A percentile compares a stretch with the other conserved stretches of the same genome.
Evolutionary conservation across 2,113 vertebrate species (phyloP).

Genomic region (Erpornis zantholeuca): DNA sequence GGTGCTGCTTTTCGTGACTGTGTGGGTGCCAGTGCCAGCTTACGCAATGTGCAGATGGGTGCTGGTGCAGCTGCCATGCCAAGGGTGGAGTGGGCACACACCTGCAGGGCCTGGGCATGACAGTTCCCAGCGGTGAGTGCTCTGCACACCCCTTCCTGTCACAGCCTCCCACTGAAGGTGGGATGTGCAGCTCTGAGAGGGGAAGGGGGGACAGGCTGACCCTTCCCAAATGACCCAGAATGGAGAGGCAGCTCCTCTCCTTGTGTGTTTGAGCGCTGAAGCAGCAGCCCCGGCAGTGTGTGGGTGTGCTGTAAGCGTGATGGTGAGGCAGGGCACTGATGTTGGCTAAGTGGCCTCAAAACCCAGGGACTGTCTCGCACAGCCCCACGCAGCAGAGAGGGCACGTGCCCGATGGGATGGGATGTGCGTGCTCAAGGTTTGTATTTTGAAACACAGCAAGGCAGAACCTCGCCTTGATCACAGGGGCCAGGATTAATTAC

Average conservation of each 20-base stretch:
- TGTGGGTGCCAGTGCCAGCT: neutral
- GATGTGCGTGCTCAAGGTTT: neutral
- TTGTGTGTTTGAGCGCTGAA: fast-evolving
- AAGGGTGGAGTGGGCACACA: neutral
- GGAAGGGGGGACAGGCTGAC: too few relatives aligned
- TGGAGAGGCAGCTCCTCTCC: fast-evolving
- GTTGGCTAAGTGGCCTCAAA: neutral
- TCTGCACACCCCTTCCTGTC: neutral
- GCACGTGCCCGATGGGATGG: fast-evolving
- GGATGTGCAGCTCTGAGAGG: neutral
- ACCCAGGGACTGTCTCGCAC: neutral
- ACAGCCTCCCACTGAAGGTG: neutral
- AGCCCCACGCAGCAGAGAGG: fast-evolving
- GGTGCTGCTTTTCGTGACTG: neutral
- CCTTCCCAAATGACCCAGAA: neutral
- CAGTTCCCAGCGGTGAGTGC: neutral
- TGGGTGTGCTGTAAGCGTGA: neutral
- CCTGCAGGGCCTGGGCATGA: fast-evolving
- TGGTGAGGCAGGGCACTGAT: fast-evolving
- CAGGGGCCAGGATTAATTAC: neutral
- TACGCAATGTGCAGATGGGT: fast-evolving
- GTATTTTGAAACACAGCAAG: neutral
- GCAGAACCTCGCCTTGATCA: neutral
- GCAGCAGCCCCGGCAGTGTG: fast-evolving
- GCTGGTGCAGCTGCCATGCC: fast-evolving